phyloP scores from a whole-genome alignment of 2,113 vertebrate genomes.

The Microtus oregoni region DNA sequence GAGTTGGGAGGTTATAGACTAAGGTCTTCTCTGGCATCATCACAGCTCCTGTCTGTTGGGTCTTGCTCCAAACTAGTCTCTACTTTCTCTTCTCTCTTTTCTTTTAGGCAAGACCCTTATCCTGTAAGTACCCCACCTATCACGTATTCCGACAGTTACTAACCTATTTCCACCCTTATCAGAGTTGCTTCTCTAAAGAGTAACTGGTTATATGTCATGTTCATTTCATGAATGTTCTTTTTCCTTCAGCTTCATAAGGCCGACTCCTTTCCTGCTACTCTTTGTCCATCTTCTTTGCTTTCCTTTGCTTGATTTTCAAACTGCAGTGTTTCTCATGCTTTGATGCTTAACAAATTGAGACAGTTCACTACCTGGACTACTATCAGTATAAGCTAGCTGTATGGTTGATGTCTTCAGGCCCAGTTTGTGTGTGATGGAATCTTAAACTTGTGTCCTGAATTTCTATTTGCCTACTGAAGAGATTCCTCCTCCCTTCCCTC shows the following conservation, averaged over 20 bases:
- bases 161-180: neutral
- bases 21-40: neutral
- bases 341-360: neutral
- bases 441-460: neutral
- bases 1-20: neutral
- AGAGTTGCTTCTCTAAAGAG: neutral
- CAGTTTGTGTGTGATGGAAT: neutral
- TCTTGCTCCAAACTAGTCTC: neutral
- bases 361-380: neutral
- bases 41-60: neutral
- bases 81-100: neutral
- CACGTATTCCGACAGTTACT: neutral
- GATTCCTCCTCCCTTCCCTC: neutral
- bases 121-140: neutral
- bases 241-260: neutral
- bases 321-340: neutral
- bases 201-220: neutral
- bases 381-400: neutral
- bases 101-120: conserved; percentile 3
- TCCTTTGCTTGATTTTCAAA: conserved; percentile 5
- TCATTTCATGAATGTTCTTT: neutral
- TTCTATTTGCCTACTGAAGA: neutral
- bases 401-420: neutral
- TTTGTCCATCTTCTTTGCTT: neutral
- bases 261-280: neutral